Percentiles rank a stretch among this genome's conserved stretches.
Evolutionary conservation across 2,888 invertebrate species (phyloP).

Genomic region (Diaphora mendica): DNA sequence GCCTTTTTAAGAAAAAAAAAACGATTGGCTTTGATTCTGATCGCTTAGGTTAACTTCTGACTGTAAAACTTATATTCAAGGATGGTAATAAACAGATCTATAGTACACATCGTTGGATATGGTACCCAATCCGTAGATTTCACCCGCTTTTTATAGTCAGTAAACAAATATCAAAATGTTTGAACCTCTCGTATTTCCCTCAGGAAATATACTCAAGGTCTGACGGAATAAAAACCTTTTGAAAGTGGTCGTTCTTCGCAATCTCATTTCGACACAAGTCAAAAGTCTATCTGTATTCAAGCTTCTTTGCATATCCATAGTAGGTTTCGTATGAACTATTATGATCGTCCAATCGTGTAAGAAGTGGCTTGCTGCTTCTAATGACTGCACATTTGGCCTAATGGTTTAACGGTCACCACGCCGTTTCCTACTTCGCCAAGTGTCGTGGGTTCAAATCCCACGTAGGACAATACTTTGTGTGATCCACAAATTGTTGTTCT

Average conservation of each 20-base stretch:
- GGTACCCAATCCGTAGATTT: not conserved
- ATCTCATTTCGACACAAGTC: constrained; percentile 37
- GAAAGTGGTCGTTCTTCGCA: constrained; percentile 29
- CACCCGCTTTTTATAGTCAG: constrained; percentile 25
- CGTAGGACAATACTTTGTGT: too few species aligned
- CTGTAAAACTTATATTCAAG: not conserved
- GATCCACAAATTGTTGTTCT: too few species aligned
- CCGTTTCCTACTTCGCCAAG: too few species aligned
- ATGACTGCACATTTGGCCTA: too few species aligned
- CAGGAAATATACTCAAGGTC: constrained; percentile 31
- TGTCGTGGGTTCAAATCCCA: too few species aligned
- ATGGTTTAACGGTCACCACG: too few species aligned
- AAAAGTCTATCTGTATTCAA: constrained; percentile 18
- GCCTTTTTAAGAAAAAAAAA: not conserved
- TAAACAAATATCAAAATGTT: constrained; percentile 50
- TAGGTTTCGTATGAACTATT: not conserved
- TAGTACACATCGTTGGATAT: not conserved
- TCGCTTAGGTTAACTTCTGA: not conserved
- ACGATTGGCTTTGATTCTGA: not conserved
- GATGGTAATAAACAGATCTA: not conserved
- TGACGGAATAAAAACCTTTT: constrained; percentile 44
- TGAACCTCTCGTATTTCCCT: constrained; percentile 41
- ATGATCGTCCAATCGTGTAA: not conserved
- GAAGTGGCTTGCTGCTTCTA: not conserved
- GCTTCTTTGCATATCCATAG: constrained; percentile 13